Conservation (phyloP, 2,888 invertebrate genomes). For the Danaus chrysippus region DNA sequence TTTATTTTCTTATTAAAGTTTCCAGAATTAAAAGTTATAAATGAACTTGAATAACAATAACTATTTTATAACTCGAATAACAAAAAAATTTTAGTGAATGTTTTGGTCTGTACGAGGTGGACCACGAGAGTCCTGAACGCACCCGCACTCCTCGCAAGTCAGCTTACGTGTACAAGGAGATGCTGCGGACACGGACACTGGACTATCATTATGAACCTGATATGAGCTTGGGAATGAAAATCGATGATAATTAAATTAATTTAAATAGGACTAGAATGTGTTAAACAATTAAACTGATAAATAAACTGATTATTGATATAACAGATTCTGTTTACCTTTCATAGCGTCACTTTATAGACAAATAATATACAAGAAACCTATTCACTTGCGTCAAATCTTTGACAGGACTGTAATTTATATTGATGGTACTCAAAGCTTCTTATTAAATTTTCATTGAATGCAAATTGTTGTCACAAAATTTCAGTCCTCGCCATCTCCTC, state of each 20-base stretch:
- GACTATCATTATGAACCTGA: conserved; percentile 43
- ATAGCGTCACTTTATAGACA: too few species aligned
- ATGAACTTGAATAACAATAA: not conserved
- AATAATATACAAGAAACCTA: too few species aligned
- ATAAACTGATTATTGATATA: not conserved
- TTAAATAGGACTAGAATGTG: too few species aligned
- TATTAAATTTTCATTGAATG: too few species aligned
- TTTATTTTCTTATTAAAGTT: not conserved
- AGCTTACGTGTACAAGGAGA: conserved; percentile 68
- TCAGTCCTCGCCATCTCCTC: too few species aligned
- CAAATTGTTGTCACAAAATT: too few species aligned
- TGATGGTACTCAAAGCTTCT: too few species aligned
- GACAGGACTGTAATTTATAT: too few species aligned
- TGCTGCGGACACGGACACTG: conserved; percentile 57
- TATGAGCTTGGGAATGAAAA: conserved; percentile 30
- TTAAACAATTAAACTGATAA: too few species aligned
- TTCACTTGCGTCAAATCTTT: too few species aligned
- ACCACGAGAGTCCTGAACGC: conserved; percentile 78
- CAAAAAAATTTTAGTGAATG: conserved; percentile 57
- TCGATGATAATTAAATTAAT: conserved; percentile 30
- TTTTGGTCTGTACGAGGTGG: conserved; percentile 83
- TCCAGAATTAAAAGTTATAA: not conserved
- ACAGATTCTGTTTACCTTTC: not conserved
- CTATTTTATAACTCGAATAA: not conserved
- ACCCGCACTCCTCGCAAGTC: conserved; percentile 82